Evolutionary conservation across 2,797 vertebrate species (phyloP), one percentile per base, ranked within the genome.

Genomic region (Setipinna tenuifilis): DNA sequence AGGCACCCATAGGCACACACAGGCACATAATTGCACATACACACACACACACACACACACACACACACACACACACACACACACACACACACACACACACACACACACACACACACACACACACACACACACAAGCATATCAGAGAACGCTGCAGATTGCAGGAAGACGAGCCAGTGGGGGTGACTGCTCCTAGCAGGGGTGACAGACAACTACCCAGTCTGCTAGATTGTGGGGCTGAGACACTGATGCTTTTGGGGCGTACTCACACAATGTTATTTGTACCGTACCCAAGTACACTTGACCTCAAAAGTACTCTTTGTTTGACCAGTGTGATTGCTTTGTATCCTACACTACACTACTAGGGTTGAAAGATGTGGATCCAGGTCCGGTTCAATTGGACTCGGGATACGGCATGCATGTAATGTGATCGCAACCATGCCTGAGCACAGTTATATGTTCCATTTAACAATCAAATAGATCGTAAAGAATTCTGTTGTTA

Each of bases 151-250:
- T 84, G 88, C 87, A 44, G 88, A 89, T 14, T 88, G 89, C 57
- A 81, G 68, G 83, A 12, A 86, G 86, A 89, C 85, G 59, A 87
- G 90, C 87, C 89, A 89, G 89, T 88, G 92, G 89, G 68, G 31
- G 89, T 94, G 89, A 90, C 91, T 84, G 87, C 83, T 88, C 91
- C 58, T 83, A 88, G 83, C 81, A 81, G 85, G 90, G 89, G 89
- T 86, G 88, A 83, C 86, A 86, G 88, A 91, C 50, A 54, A 85
- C 85, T 54, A 85, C 91, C 89, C 89, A 93, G 61, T 89, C 85
- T 86, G 88, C 82, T 89, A 82, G 81, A 75, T 84, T 87, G 83
- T 90, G 58, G 84, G 88, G 84, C 62, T 82, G 83, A 88, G 83
- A 87, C 86, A 84, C 85, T 65, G 80, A 89, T 90, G 83, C 84